These are phyloP conservation scores for Pelodytes ibericus DNA, from an alignment of 2,797 vertebrate genomes.

Conservation along the genomic window DNA sequence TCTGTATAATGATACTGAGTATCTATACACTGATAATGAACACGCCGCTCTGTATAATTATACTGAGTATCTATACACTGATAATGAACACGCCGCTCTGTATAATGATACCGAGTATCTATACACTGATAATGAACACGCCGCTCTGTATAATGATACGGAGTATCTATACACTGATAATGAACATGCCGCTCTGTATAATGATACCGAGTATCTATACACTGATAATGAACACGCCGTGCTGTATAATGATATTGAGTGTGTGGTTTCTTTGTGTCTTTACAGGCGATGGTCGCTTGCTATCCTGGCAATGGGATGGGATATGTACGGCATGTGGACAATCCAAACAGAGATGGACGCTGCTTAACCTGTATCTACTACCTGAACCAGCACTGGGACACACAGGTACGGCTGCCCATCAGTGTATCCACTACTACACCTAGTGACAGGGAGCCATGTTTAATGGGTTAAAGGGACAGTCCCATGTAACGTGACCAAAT, in stretches of 20 bases:
- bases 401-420: constrained; percentile 71
- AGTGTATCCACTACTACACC: neutral
- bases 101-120: constrained; percentile 3
- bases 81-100: neutral
- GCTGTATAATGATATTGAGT: neutral
- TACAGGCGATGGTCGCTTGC: constrained; percentile 91
- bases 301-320: constrained; percentile 88
- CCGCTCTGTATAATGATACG: neutral
- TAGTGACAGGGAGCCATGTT: no score
- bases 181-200: neutral
- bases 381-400: constrained; percentile 92
- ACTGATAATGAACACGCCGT: neutral
- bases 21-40: neutral
- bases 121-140: neutral
- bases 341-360: constrained; percentile 88
- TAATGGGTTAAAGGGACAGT: no score
- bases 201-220: no score
- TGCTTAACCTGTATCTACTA: constrained; percentile 96
- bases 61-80: neutral
- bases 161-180: neutral
- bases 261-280: constrained; percentile 27
- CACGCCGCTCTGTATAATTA: neutral
- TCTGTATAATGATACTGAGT: neutral
- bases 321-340: constrained; percentile 91
- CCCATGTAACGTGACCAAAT: no score